Evolutionary conservation across 2,113 vertebrate species (phyloP).

Genomic region (Cettia cetti): DNA sequence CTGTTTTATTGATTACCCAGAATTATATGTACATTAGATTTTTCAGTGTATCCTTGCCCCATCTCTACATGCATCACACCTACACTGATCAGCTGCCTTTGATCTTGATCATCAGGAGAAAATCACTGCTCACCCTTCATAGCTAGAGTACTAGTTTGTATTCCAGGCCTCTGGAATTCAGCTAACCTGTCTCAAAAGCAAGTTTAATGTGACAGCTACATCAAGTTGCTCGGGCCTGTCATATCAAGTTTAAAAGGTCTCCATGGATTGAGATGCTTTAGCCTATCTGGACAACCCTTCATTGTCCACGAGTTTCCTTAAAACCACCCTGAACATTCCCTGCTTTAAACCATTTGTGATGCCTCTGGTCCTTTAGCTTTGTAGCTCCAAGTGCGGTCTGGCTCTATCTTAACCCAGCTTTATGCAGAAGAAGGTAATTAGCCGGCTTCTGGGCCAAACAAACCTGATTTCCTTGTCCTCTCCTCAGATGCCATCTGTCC

Average conservation of each 20-base stretch:
- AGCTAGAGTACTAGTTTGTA: background rate
- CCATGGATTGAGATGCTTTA: background rate
- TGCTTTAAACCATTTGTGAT: background rate
- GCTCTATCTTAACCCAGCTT: background rate
- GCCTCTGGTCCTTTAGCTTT: background rate
- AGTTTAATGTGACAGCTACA: background rate
- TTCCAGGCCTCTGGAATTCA: background rate
- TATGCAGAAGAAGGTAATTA: background rate
- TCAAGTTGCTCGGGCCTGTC: background rate
- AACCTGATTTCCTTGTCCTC: background rate
- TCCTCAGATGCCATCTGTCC: background rate
- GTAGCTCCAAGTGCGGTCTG: background rate
- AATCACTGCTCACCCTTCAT: background rate
- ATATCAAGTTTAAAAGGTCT: background rate
- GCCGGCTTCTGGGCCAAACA: background rate
- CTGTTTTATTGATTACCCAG: background rate
- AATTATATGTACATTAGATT: background rate
- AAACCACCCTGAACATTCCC: background rate
- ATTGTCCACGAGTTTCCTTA: background rate
- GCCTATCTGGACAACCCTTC: background rate
- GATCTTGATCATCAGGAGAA: background rate
- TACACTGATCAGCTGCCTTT: background rate
- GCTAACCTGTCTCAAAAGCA: background rate
- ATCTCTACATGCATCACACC: background rate
- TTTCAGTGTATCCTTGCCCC: fast-evolving